Evolutionary conservation across 2,797 vertebrate species (phyloP).

Genomic region (Pangasius macronema): DNA sequence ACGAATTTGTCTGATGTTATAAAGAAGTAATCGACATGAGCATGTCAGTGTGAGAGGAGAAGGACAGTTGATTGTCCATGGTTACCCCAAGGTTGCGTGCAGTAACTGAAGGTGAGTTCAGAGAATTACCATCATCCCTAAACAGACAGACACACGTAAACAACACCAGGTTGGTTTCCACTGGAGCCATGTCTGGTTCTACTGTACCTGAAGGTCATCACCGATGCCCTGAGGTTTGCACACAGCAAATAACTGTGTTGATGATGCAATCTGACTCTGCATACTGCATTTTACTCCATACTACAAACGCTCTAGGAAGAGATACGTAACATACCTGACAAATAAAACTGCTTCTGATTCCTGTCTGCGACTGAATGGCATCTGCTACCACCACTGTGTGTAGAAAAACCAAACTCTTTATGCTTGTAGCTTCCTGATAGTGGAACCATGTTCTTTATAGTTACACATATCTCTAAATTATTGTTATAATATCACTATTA

Average conservation of each 20-base stretch:
- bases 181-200: background rate
- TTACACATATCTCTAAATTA: background rate
- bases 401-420: background rate
- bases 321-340: background rate
- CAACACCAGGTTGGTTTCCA: background rate
- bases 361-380: background rate
- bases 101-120: no score
- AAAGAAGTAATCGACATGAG: no score
- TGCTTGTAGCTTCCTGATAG: background rate
- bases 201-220: background rate
- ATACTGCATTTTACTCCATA: background rate
- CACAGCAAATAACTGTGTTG: background rate
- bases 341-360: background rate
- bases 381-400: background rate
- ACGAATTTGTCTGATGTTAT: no score
- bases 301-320: background rate
- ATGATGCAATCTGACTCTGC: background rate
- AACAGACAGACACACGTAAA: background rate
- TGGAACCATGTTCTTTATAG: background rate
- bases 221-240: background rate
- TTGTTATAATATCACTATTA: background rate
- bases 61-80: no score
- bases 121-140: no score
- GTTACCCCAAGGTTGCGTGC: no score
- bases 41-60: no score